These are phyloP conservation scores for Tipula vernalis DNA, from an alignment of 2,888 invertebrate species.

Conservation along the genomic window DNA sequence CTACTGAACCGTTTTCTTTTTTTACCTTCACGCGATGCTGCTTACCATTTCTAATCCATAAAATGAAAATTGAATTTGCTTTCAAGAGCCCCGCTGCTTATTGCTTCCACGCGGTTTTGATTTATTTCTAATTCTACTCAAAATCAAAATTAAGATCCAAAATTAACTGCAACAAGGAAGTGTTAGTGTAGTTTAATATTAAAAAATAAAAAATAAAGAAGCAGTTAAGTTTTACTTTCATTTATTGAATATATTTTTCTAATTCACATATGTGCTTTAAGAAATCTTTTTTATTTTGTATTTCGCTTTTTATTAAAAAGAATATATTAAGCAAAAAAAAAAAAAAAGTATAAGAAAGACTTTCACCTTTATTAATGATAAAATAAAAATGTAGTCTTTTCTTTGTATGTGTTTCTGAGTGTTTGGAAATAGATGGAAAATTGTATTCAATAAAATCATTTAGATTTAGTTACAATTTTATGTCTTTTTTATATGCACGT, in stretches of 20 bases:
- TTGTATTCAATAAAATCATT: not conserved
- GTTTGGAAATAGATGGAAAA: not conserved
- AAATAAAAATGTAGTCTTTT: not conserved
- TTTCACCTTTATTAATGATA: not conserved
- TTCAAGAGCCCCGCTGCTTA: not conserved
- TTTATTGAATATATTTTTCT: constrained; percentile 4
- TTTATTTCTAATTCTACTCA: not conserved
- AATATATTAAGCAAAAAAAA: not conserved
- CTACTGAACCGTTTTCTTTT: too few species aligned
- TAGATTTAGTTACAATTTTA: not conserved
- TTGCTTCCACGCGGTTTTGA: not conserved
- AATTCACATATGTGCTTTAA: constrained; percentile 4
- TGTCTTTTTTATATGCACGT: not conserved
- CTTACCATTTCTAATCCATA: not conserved
- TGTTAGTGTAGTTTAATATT: not conserved
- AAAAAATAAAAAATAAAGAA: not conserved
- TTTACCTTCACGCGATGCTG: not conserved
- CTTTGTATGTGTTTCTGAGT: not conserved
- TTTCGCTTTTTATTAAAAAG: not conserved
- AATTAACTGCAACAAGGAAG: not conserved
- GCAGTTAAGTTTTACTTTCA: not conserved
- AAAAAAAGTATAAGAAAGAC: not conserved
- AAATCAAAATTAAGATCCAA: not conserved
- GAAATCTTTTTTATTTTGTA: not conserved
- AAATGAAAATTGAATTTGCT: not conserved